phyloP scores from a whole-genome alignment of 2,888 invertebrate genomes.

The Neria commutata region DNA sequence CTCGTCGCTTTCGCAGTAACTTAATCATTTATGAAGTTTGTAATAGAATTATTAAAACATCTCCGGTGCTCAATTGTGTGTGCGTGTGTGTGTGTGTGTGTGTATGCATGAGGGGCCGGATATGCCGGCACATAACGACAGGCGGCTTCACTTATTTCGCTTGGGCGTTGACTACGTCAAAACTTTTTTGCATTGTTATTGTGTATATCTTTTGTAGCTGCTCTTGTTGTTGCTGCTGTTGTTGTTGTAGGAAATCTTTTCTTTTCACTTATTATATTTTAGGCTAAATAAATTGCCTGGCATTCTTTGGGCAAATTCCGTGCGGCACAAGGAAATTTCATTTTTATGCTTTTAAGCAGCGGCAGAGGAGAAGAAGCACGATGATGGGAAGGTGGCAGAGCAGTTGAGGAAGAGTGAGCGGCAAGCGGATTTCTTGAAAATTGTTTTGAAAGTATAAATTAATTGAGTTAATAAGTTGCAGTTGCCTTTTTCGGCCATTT shows the following conservation, averaged over 20 bases:
- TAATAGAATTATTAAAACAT: conserved; percentile 32
- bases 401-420: background rate
- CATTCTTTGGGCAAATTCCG: too few species aligned
- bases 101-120: background rate
- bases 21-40: conserved; percentile 32
- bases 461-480: conserved; percentile 27
- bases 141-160: background rate
- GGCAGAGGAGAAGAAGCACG: too few species aligned
- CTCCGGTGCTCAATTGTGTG: background rate
- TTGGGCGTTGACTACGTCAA: too few species aligned
- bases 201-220: background rate
- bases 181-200: background rate
- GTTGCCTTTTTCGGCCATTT: conserved; percentile 19
- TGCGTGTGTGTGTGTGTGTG: background rate
- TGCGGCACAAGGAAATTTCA: too few species aligned
- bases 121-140: background rate
- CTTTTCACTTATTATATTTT: too few species aligned
- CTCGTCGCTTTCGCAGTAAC: conserved; percentile 9
- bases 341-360: too few species aligned
- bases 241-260: background rate
- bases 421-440: conserved; percentile 8
- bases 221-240: background rate
- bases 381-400: background rate
- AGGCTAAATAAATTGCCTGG: too few species aligned
- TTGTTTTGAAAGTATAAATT: conserved; percentile 27